These are phyloP conservation scores for Macrobrachium nipponense DNA, from an alignment of 1,140 invertebrate species.

Conservation along the genomic window DNA sequence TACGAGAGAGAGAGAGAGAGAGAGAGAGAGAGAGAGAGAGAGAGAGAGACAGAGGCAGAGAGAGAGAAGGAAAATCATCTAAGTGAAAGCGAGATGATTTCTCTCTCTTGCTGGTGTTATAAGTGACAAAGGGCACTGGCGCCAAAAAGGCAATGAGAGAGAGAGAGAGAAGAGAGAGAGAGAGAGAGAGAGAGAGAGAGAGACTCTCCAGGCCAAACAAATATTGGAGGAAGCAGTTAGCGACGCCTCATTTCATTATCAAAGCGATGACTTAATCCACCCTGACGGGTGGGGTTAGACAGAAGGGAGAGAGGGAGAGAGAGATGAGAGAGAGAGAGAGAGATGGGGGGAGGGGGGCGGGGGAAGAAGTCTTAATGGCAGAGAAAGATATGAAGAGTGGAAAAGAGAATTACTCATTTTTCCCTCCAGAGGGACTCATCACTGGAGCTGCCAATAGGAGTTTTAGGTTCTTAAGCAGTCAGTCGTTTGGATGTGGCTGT, in stretches of 20 bases:
- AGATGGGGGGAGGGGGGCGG: not conserved
- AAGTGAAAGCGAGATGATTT: too few species aligned
- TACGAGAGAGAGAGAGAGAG: too few species aligned
- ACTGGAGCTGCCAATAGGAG: too few species aligned
- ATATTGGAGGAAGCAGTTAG: conserved; percentile 43
- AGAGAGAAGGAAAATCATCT: too few species aligned
- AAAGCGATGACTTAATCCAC: conserved; percentile 42
- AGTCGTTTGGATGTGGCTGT: too few species aligned
- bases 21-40: too few species aligned
- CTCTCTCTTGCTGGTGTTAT: too few species aligned
- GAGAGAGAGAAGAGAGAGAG: not conserved
- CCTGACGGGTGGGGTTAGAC: conserved; percentile 8
- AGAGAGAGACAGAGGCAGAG: too few species aligned
- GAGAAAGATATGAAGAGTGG: not conserved
- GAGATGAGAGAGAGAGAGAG: not conserved
- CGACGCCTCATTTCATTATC: conserved; percentile 43
- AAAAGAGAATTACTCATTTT: not conserved
- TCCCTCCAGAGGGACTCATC: too few species aligned
- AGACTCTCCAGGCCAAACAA: conserved; percentile 18
- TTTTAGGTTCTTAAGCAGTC: too few species aligned
- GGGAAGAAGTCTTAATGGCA: not conserved
- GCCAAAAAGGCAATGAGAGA: too few species aligned
- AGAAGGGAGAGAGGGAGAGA: not conserved
- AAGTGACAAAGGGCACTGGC: too few species aligned
- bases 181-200: conserved; percentile 13